Percentiles rank a stretch among this genome's conserved stretches.
These are phyloP conservation scores for Pseudomyrmex pallidus DNA, from an alignment of 1,140 invertebrate species.

Conservation along the genomic window DNA sequence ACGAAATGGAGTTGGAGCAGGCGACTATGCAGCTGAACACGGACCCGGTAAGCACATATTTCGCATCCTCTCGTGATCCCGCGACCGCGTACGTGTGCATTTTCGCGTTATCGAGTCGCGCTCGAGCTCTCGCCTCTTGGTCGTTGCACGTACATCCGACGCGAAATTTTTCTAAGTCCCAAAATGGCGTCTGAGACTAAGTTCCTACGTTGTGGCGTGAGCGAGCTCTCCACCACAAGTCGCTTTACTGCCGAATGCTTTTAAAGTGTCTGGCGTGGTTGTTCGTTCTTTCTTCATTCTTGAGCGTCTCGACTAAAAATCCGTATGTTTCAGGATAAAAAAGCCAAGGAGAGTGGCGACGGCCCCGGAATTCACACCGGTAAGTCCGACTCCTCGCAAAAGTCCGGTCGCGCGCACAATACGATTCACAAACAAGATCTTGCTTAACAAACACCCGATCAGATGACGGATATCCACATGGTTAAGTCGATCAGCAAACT, in stretches of 20 bases:
- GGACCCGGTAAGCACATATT: slow-evolving; percentile 78
- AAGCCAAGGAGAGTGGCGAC: slow-evolving; percentile 78
- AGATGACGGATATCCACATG: not conserved
- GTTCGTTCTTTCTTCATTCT: not conserved
- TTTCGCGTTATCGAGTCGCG: slow-evolving; percentile 59
- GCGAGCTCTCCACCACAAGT: slow-evolving; percentile 11
- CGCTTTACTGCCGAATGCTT: slow-evolving; percentile 40
- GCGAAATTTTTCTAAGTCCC: slow-evolving; percentile 93
- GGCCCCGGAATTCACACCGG: slow-evolving; percentile 81
- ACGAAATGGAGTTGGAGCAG: slow-evolving; percentile 80
- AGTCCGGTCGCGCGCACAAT: not conserved
- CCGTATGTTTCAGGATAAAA: slow-evolving; percentile 80
- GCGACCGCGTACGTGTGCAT: slow-evolving; percentile 54
- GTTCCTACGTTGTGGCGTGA: slow-evolving; percentile 83
- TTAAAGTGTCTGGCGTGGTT: slow-evolving; percentile 43
- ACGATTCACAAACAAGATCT: not conserved
- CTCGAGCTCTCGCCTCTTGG: slow-evolving; percentile 78
- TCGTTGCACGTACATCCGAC: slow-evolving; percentile 68
- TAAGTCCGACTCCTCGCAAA: slow-evolving; percentile 68
- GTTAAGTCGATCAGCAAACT: not conserved
- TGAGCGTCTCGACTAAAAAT: not conserved
- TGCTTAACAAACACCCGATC: not conserved
- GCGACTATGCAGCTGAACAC: slow-evolving; percentile 68
- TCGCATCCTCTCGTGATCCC: not conserved
- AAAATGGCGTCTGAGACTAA: slow-evolving; percentile 93